Base-by-base conservation (phyloP, 2,113 vertebrate species). In the Pontoporia blainvillei region DNA sequence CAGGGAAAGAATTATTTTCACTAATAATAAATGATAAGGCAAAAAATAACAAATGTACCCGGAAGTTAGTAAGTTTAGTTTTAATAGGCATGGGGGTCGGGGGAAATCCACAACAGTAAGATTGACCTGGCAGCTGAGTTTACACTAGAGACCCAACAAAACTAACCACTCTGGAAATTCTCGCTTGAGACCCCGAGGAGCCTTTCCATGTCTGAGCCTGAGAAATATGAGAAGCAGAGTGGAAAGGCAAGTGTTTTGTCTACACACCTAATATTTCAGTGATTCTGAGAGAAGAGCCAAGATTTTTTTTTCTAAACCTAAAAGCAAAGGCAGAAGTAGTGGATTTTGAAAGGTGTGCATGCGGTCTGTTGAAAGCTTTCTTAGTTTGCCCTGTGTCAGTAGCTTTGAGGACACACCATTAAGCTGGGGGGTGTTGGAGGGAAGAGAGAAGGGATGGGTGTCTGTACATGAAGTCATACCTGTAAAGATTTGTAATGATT, bases 1-100 rank as follows among this genome's bases (percentile, higher is more conserved):
- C 39, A 94, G 64, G 36, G 46, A 67, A 88, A 97, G 86, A 90
- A 95, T 72, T 92, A 86, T 91, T 97, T 91, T 86, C 49, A 62
- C 94, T 86, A 94, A 91, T 93, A 66, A 75, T 95, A 93, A 97
- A 86, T 27, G 94, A 97, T 95, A 97, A 97, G 89, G 84, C 89
- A 94, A 92, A 94, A 97, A 97, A 81, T 91, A 91, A 81, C 87
- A 97, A 95, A 97, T 96, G 91, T 67, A 96, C 89, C 62, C 36
- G 4, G 23, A 86, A 96, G 91, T 93, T 82, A 93, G 92, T 0
- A 11, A 96, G 71, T 81, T 97, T 62, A 46, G 61, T 61, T 96
- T 90, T 66, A 76, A 84, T 85, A 95, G 76, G 6, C 4, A 2
- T 36, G 62, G 59, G 27, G 23, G n/a, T 0, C 3, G n/a, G 54